These are phyloP conservation scores for Drosophila dives DNA, from an alignment of 2,888 invertebrate species.

Conservation along the genomic window DNA sequence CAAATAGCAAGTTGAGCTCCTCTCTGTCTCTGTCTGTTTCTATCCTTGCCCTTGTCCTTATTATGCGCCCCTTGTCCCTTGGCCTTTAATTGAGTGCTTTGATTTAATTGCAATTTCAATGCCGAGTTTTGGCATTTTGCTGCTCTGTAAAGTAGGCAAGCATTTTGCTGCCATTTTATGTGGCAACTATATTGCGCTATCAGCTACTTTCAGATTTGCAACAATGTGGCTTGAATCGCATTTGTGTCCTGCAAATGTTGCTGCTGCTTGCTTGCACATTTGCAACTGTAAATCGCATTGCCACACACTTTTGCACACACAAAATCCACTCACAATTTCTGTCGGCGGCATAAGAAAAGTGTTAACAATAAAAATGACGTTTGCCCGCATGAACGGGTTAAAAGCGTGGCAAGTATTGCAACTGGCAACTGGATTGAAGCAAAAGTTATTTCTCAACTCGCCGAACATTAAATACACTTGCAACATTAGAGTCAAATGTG, in stretches of 20 bases:
- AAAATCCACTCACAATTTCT: background rate
- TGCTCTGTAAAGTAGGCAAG: constrained; percentile 36
- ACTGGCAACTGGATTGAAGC: constrained; percentile 6
- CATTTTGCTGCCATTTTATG: constrained; percentile 11
- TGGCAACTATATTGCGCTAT: constrained; percentile 3
- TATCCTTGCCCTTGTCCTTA: constrained; percentile 1
- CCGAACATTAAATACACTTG: constrained; percentile 1
- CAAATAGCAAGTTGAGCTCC: background rate
- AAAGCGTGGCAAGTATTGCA: constrained; percentile 17
- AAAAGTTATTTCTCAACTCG: background rate
- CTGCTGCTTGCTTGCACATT: background rate
- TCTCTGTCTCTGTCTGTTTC: too few relatives aligned
- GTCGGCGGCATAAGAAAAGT: constrained; percentile 27
- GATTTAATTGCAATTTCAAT: constrained; percentile 6
- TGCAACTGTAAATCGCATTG: constrained; percentile 44
- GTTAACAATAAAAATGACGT: constrained; percentile 48
- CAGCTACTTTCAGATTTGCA: constrained; percentile 24
- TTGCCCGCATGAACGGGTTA: constrained; percentile 14
- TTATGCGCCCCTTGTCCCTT: background rate
- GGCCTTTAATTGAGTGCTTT: constrained; percentile 1
- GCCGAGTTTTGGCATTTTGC: constrained; percentile 18
- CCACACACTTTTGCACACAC: background rate
- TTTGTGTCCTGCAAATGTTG: background rate
- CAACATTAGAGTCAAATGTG: background rate
- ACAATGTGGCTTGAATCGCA: constrained; percentile 34